Conservation (phyloP, 1,140 invertebrate species). For the Macrobrachium nipponense region DNA sequence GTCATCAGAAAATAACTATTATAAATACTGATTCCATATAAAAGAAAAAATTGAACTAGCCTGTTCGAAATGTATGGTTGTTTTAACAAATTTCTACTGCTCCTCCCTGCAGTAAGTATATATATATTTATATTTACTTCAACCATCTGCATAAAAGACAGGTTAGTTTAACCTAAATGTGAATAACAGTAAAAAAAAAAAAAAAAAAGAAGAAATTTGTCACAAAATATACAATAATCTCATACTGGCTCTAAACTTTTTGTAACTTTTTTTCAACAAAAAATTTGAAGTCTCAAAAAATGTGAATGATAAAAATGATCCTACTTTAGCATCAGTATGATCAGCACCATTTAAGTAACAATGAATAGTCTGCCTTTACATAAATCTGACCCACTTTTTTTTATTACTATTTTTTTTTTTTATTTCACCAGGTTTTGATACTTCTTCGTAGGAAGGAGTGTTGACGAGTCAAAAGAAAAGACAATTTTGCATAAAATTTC, state of each 20-base stretch:
- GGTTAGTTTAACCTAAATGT: not conserved
- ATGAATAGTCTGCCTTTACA: conserved; percentile 35
- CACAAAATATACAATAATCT: conserved; percentile 23
- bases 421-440: conserved; percentile 13
- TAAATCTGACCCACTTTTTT: conserved; percentile 4
- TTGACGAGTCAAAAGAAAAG: not conserved
- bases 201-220: conserved; percentile 4
- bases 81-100: too few species aligned
- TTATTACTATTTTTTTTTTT: too few species aligned
- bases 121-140: too few species aligned
- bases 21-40: too few species aligned
- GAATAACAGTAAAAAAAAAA: not conserved
- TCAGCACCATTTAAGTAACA: conserved; percentile 49
- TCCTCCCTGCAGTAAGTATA: too few species aligned
- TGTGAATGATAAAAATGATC: conserved; percentile 29
- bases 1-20: too few species aligned
- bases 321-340: conserved; percentile 42
- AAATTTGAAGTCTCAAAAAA: not conserved
- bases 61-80: too few species aligned
- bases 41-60: too few species aligned
- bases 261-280: not conserved
- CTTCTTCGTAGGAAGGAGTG: conserved; percentile 3
- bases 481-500: too few species aligned
- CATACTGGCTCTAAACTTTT: conserved; percentile 45
- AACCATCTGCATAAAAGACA: conserved; percentile 36